phyloP scores from a whole-genome alignment of 2,888 invertebrate species.

The Trilocha varians region DNA sequence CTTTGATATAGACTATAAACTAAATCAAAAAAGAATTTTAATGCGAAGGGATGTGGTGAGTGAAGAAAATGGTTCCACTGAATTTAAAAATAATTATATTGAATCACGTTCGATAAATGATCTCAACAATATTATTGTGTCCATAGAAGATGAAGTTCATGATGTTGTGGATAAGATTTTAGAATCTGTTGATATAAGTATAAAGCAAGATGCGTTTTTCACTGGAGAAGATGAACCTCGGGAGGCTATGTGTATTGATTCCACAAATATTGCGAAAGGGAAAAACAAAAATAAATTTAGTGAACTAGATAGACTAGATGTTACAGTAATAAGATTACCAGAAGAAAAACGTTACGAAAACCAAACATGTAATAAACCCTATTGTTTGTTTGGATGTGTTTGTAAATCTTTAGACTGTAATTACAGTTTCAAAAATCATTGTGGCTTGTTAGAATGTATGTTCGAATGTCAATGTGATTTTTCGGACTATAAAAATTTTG shows the following conservation, averaged over 20 bases:
- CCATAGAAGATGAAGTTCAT: conserved; percentile 32
- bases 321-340: conserved; percentile 75
- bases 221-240: conserved; percentile 35
- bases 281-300: conserved; percentile 44
- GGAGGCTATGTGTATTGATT: conserved; percentile 27
- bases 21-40: conserved; percentile 70
- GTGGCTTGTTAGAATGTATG: conserved; percentile 75
- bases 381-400: conserved; percentile 78
- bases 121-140: conserved; percentile 10
- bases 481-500: conserved; percentile 33
- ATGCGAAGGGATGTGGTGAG: conserved; percentile 43
- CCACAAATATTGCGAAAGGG: conserved; percentile 31
- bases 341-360: conserved; percentile 21
- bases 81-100: background rate
- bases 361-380: conserved; percentile 60
- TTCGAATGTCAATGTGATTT: conserved; percentile 64
- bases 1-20: conserved; percentile 74
- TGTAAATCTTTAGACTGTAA: conserved; percentile 73
- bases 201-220: conserved; percentile 69
- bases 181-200: conserved; percentile 74
- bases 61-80: conserved; percentile 1
- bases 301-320: conserved; percentile 77
- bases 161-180: conserved; percentile 68
- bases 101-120: conserved; percentile 1
- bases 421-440: conserved; percentile 69